Base-by-base conservation (phyloP, 2,797 vertebrate species). In the Bradypus variegatus region DNA sequence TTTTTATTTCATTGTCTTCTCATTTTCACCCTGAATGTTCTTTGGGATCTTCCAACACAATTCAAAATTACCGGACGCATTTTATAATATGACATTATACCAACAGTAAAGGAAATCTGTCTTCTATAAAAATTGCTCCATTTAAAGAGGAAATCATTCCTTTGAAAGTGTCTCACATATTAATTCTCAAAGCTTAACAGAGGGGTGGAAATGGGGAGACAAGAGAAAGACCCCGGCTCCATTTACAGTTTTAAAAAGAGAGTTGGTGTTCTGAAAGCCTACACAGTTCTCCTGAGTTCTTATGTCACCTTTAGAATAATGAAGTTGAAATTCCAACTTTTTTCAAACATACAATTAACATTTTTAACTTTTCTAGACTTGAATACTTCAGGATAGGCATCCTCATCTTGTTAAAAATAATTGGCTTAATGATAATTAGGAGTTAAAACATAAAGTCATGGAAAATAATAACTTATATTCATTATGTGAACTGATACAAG, bases 111-210 rank as follows among this genome's bases (percentile, higher is more conserved):
- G 86, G 62, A 89, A 33, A 69, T 85, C n/a, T 96, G 55, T 92
- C 70, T 90, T 93, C 86, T 94, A 79, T 75, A 84, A 93, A 96
- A 94, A 70, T 80, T 75, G 72, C 88, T 86, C 69, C 73, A 80
- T 73, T 78, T 94, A 10, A 29, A 87, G 92, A 86, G 90, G 80
- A 18, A 75, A 88, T 84, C 48, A 33, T 72, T 90, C 92, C 21
- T 25, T 45, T 96, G 93, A 96, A 80, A 94, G 91, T 89, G 93
- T 79, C 91, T 94, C 93, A 92, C 12, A 48, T 8, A 77, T 94
- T 95, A 96, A 65, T 95, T 96, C 69, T 96, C 94, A 93, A 94
- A 86, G 80, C 92, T 94, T 95, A 93, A 92, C 79, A 83, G 77
- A 89, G 86, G 38, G 93, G 80, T 88, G 72, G 53, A 95, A 94